Evolutionary conservation across 2,888 invertebrate genomes (phyloP).

Genomic region (Leptinotarsa juncta): DNA sequence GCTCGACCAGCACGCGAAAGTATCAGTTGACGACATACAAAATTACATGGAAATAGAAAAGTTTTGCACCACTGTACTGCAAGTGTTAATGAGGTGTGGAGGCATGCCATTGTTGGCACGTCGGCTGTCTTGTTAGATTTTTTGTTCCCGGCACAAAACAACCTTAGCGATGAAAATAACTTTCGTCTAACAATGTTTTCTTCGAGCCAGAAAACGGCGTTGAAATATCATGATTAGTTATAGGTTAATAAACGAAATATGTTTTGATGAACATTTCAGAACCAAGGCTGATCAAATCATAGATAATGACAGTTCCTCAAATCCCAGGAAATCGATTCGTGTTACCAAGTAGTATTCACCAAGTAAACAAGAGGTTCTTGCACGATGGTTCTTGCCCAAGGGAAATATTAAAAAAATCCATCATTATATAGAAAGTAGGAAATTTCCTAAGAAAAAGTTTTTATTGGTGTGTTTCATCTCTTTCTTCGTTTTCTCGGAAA

Average conservation of each 20-base stretch:
- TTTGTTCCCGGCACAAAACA: constrained; percentile 12
- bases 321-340: no score
- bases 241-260: not conserved
- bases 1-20: not conserved
- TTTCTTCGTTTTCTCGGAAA: no score
- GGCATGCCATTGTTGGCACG: constrained; percentile 33
- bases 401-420: no score
- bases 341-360: no score
- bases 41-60: constrained; percentile 8
- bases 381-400: no score
- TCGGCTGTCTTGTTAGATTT: constrained; percentile 14
- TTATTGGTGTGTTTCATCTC: no score
- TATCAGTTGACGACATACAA: constrained; percentile 8
- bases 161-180: constrained; percentile 14
- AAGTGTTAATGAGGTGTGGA: constrained; percentile 39
- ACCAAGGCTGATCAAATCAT: no score
- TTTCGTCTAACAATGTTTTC: constrained; percentile 12
- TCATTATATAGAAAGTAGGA: no score
- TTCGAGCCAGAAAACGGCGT: constrained; percentile 8
- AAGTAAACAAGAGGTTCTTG: no score
- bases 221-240: not conserved
- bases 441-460: no score
- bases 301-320: no score
- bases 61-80: constrained; percentile 11
- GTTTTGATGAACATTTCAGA: not conserved